Percentiles rank a stretch among this genome's conserved stretches.
Conservation (phyloP, 2,888 invertebrate genomes). For the Caenorhabditis plicata region DNA sequence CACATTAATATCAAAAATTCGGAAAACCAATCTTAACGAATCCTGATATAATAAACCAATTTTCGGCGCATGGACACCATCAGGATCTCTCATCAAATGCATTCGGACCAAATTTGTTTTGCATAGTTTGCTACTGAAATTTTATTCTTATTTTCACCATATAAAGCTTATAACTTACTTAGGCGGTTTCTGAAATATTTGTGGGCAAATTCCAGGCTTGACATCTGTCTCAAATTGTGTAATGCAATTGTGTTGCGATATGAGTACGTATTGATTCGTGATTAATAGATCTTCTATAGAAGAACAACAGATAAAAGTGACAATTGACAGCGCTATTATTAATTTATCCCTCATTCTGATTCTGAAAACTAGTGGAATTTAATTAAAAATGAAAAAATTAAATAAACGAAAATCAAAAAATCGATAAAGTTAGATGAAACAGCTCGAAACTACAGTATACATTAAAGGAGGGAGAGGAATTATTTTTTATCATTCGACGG, state of each 20-base stretch:
- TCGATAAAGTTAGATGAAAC: no score
- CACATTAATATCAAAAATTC: constrained; percentile 1
- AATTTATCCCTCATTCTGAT: background rate
- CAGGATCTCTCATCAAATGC: constrained; percentile 11
- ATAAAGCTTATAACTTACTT: no score
- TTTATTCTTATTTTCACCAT: no score
- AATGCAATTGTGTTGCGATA: constrained; percentile 7
- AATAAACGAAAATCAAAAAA: no score
- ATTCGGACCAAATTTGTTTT: no score
- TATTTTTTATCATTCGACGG: no score
- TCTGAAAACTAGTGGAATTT: no score
- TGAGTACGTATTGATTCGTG: constrained; percentile 22
- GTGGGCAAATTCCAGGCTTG: constrained; percentile 9
- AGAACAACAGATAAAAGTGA: background rate
- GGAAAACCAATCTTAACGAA: background rate
- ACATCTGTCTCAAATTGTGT: constrained; percentile 5
- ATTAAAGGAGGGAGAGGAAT: no score
- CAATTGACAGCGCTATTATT: background rate
- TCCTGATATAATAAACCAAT: constrained; percentile 2
- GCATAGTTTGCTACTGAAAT: no score
- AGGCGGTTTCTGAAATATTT: background rate
- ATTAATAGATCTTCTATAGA: constrained; percentile 12
- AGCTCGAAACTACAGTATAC: no score
- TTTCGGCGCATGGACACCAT: constrained; percentile 1
- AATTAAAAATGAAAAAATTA: no score